phyloP scores from a whole-genome alignment of 2,113 vertebrate genomes.

The Cyanoramphus novaezelandiae region DNA sequence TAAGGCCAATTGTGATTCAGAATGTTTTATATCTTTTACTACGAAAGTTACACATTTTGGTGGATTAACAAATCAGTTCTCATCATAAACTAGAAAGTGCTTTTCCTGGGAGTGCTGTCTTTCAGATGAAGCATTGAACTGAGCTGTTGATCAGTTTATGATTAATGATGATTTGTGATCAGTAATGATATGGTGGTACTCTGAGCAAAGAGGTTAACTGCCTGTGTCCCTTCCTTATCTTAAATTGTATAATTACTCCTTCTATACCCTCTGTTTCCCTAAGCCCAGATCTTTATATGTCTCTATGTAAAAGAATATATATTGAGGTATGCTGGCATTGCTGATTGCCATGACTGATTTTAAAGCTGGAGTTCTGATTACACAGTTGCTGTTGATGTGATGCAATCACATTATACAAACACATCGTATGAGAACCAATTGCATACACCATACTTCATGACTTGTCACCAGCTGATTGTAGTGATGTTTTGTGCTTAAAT shows the following conservation, averaged over 20 bases:
- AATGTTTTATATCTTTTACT: neutral
- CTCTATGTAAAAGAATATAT: neutral
- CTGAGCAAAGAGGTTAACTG: neutral
- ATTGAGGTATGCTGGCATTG: neutral
- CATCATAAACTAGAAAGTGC: neutral
- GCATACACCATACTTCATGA: neutral
- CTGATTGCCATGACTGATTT: neutral
- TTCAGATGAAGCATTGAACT: neutral
- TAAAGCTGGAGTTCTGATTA: neutral
- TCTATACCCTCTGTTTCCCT: neutral
- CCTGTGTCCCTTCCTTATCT: neutral
- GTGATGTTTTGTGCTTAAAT: neutral
- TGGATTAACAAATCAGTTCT: conserved; percentile 28
- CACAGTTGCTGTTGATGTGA: neutral
- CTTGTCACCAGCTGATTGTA: neutral
- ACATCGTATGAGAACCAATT: neutral
- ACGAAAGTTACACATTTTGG: conserved; percentile 9
- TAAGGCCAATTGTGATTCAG: conserved; percentile 18
- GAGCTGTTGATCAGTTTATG: neutral
- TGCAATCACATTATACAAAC: neutral
- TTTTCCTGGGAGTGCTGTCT: neutral
- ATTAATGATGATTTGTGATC: neutral
- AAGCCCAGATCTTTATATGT: neutral
- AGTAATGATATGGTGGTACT: neutral
- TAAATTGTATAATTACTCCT: neutral